Evolutionary conservation across 2,797 vertebrate species (phyloP), one percentile per base, ranked within the genome.

Genomic region (Avahi laniger): DNA sequence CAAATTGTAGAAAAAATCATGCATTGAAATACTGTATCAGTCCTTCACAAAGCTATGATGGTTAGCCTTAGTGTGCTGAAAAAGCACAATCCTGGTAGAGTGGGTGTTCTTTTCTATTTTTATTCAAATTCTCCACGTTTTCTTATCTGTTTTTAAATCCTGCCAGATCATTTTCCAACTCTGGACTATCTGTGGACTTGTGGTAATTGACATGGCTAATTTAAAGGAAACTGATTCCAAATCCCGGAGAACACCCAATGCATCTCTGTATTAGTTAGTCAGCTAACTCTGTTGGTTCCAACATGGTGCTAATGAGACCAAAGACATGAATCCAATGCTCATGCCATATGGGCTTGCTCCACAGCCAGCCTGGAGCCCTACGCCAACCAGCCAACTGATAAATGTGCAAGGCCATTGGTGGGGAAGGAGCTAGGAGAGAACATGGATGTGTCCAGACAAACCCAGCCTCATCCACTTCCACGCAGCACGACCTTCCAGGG

Each of bases 191-290:
- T 84, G 85, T 9, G 72, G 95, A 70, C 80, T 88, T 52, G 14
- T 70, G 89, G 70, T 96, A 94, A 97, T 35, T 96, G 96, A 96
- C 96, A 88, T 86, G 94, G 93, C 70, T 97, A 93, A 97, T 96
- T 93, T 94, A 96, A 96, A 90, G 93, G 95, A 97, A 97, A 97
- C 94, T 63, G 91, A 97, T 92, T 97, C 93, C 96, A 97, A 97
- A 72, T 97, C 94, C 91, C 96, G 96, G 86, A 93, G 92, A 97
- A 95, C 72, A 76, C 93, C 78, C 80, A 93, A 54, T 13, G 41
- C 84, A 95, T 96, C 91, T 90, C 91, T 90, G 87, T 96, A 96
- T 97, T 97, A 97, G 97, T 97, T 97, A 97, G 91, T 75, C 18
- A 0, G 78, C 89, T 95, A 92, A 92, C 86, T 97, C 94, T 33